phyloP scores from a whole-genome alignment of 2,888 invertebrate genomes.

The Zonitis immaculata region DNA sequence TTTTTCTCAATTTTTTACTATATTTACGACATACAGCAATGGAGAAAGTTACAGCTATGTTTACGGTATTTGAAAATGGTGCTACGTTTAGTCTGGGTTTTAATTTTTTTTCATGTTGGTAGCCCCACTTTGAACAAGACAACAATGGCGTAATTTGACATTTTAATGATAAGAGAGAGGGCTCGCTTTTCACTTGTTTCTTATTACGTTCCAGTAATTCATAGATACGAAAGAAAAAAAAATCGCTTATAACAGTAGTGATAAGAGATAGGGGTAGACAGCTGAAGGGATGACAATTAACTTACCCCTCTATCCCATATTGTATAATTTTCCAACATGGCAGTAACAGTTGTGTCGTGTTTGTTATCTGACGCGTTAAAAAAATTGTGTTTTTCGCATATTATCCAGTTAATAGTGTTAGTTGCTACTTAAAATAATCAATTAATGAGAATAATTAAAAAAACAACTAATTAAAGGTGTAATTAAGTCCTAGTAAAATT shows the following conservation, averaged over 20 bases:
- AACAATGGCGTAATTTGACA: neutral
- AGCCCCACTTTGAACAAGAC: neutral
- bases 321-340: slow-evolving; percentile 44
- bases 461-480: neutral
- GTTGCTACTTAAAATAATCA: neutral
- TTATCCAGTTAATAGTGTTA: neutral
- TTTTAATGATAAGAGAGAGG: neutral
- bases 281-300: neutral
- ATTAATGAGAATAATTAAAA: neutral
- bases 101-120: neutral
- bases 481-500: neutral
- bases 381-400: slow-evolving; percentile 45
- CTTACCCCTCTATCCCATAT: slow-evolving; percentile 19
- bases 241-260: neutral
- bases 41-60: too few species aligned
- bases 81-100: neutral
- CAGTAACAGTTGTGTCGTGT: slow-evolving; percentile 32
- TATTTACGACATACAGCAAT: too few species aligned
- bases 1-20: too few species aligned
- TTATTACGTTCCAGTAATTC: neutral
- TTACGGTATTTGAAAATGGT: neutral
- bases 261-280: neutral
- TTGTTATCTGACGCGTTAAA: slow-evolving; percentile 43
- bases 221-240: neutral
- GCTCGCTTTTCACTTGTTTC: neutral